Percentiles rank a stretch among this genome's conserved stretches.
Evolutionary conservation across 2,888 invertebrate species (phyloP).

Genomic region (Poecilobothrus nobilitatus): DNA sequence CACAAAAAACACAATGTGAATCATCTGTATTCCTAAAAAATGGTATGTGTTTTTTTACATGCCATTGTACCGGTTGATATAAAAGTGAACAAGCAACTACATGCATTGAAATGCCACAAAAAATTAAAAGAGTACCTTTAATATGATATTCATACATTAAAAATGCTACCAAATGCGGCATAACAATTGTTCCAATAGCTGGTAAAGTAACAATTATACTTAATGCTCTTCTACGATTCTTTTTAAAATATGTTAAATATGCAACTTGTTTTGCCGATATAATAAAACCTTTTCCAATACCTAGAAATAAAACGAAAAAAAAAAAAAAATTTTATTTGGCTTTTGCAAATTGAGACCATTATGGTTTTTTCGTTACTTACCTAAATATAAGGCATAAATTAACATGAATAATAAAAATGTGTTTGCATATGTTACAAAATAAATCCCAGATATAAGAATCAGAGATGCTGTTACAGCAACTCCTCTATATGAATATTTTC

Average conservation of each 20-base stretch:
- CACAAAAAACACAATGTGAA: conserved; percentile 33
- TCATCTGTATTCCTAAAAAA: conserved; percentile 19
- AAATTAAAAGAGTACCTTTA: conserved; percentile 56
- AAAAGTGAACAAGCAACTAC: conserved; percentile 58
- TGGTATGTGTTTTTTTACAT: conserved; percentile 47
- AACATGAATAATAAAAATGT: conserved; percentile 46
- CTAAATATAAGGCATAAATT: neutral
- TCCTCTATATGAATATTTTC: conserved; percentile 57
- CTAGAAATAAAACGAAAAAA: conserved; percentile 18
- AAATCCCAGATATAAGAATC: conserved; percentile 51
- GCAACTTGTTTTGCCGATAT: conserved; percentile 63
- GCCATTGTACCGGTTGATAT: conserved; percentile 68
- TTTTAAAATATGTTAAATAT: conserved; percentile 64
- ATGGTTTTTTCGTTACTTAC: neutral
- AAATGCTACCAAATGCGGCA: conserved; percentile 61
- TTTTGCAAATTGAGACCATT: neutral
- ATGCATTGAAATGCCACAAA: conserved; percentile 59
- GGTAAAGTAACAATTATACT: conserved; percentile 64
- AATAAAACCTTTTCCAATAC: conserved; percentile 54
- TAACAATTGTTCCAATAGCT: conserved; percentile 62
- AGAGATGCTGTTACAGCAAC: conserved; percentile 56
- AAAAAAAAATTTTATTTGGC: neutral
- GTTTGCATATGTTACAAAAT: conserved; percentile 54
- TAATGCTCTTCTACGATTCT: conserved; percentile 59
- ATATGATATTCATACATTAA: conserved; percentile 56